Conservation (phyloP, 2,113 vertebrate genomes). For the Halichoerus grypus region DNA sequence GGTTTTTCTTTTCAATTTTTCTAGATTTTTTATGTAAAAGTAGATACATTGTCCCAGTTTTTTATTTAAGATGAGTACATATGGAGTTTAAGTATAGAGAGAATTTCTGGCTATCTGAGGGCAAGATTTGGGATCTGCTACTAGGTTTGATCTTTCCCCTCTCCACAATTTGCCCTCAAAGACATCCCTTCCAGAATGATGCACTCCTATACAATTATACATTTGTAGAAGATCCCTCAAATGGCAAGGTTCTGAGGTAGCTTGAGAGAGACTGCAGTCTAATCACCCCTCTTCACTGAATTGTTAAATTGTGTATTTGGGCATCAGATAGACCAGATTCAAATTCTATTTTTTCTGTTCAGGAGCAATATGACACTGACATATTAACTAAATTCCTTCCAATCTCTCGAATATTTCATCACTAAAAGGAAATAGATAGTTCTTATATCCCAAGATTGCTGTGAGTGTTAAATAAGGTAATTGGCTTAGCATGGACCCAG, state of each 20-base stretch:
- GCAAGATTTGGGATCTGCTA: neutral
- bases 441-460: constrained; percentile 5
- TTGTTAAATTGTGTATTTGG: neutral
- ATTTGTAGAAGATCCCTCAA: neutral
- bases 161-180: neutral
- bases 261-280: neutral
- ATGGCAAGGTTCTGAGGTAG: neutral
- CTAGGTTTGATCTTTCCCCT: neutral
- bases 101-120: neutral
- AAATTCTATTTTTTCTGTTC: constrained; percentile 19
- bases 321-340: neutral
- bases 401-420: neutral
- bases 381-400: neutral
- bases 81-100: neutral
- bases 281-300: neutral
- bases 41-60: neutral
- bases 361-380: neutral
- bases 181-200: neutral
- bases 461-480: neutral
- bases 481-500: neutral
- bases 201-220: neutral
- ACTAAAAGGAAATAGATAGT: neutral
- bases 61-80: neutral
- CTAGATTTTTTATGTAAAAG: constrained; percentile 34
- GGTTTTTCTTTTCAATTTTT: neutral